Evolutionary conservation across 2,888 invertebrate genomes (phyloP), one percentile per base, ranked within the genome.

Genomic region (Metellina segmentata): DNA sequence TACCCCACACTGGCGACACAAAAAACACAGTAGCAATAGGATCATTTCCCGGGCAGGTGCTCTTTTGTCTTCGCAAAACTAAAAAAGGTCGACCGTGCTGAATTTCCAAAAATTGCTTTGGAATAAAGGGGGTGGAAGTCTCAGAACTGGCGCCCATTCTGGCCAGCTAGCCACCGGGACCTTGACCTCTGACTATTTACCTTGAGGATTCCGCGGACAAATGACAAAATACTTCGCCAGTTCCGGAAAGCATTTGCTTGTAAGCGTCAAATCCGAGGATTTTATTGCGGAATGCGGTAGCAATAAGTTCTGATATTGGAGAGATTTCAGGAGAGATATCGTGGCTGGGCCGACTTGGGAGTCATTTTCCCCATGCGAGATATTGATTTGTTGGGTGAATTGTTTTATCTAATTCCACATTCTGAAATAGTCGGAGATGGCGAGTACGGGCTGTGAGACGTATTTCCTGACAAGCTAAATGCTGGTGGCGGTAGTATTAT

Each of bases 1-100:
- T 78, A 52, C 52, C 78, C 19, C 51, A 52, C 78, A 78, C 52
- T 34, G 34, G 9, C 51, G 78, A 52, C 78, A 34, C n/a, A 78
- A 52, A 51, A 78, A 75, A 75, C 49, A 75, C 75, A 78, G 78
- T 52, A 52, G 52, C 34, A 34, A 34, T 34, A 34, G 20, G n/a
- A 52, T 19, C 52, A n/a, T 52, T 52, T 9, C 8, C 52, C 49
- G 52, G 11, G 78, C 78, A 78, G 78, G 78, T 78, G 78, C 19
- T 78, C 52, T n/a, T 52, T 7, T 78, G 52, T 78, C 78, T 78
- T 77, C 48, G 11, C 8, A 16, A 77, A 77, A 51, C 34, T 72
- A 72, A 34, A 34, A 20, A 72, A 72, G 72, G 19, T 72, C 34
- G 34, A 34, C 61, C 61, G 61, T 11, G 61, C 61, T 61, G 61